Evolutionary conservation across 2,797 vertebrate genomes (phyloP), one percentile per base, ranked within the genome.

Genomic region (Clarias pachynema): DNA sequence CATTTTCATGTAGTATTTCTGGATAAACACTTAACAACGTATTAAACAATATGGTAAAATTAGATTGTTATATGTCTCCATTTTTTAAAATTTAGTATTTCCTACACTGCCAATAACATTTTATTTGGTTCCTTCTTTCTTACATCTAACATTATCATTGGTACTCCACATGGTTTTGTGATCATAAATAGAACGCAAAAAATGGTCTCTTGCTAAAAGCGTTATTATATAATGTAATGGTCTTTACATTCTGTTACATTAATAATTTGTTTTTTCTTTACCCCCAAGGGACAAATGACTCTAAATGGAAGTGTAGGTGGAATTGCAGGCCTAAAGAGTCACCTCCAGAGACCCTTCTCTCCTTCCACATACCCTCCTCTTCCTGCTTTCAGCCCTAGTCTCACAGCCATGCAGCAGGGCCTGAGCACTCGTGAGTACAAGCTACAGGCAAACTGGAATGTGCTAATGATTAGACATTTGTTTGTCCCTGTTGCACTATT

Each of bases 331-430:
- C 80, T 78, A 60, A 86, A 84, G 24, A 89, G 85, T 85, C 94
- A 95, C 89, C 94, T 94, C 84, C 96, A 96, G 90, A 94, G 96
- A 91, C 94, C 95, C n/a, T 96, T 96, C 91, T 96, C 96, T 86
- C 96, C 96, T 88, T 93, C 93, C 72, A 94, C 95, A 24, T 94
- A 93, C 53, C 96, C 96, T 85, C 91, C 93, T 81, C 94, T 95
- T 56, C 91, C 93, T 81, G 95, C 96, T 0, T 92, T 95, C 89
- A 96, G 93, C 91, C 95, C 95, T 70, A 94, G 93, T 91, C 84
- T 94, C 63, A 91, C 93, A 86, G 89, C 94, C 92, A 95, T 96
- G 93, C 95, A 95, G 84, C 95, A 95, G 86, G 93, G 91, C 89
- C 92, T 93, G 83, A 95, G 92, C 65, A 94, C 96, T 84, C 96